Percentiles rank a stretch among this genome's conserved stretches.
These are phyloP conservation scores for Drosophila subquinaria DNA, from an alignment of 2,888 invertebrate species.

Conservation along the genomic window DNA sequence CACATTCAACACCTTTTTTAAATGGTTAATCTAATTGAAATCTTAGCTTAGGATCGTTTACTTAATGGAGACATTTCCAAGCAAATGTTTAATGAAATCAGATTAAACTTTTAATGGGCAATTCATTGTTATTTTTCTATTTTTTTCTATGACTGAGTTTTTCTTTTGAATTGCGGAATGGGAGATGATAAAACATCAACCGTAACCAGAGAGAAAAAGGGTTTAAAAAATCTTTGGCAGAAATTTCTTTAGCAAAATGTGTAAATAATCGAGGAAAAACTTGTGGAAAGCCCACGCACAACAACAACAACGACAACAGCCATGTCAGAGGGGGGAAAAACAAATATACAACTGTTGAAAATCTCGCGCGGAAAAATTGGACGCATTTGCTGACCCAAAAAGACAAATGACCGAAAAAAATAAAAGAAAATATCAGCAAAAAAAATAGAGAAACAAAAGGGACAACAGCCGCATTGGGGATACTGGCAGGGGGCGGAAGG, in stretches of 20 bases:
- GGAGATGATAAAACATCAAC: conserved; percentile 4
- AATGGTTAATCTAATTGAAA: conserved; percentile 44
- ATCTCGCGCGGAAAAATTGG: conserved; percentile 67
- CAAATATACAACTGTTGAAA: conserved; percentile 58
- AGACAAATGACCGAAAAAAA: conserved; percentile 59
- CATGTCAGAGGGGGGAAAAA: conserved; percentile 25
- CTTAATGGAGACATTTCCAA: conserved; percentile 46
- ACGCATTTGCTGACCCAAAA: conserved; percentile 69
- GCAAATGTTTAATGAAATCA: conserved; percentile 45
- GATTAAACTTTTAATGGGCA: conserved; percentile 46
- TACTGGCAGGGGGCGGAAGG: conserved; percentile 25
- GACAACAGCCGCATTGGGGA: conserved; percentile 52
- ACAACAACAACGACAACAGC: conserved; percentile 12
- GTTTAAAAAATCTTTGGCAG: conserved; percentile 44
- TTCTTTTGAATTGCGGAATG: conserved; percentile 30
- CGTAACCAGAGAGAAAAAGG: conserved; percentile 39
- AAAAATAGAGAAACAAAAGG: conserved; percentile 58
- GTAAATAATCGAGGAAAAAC: conserved; percentile 65
- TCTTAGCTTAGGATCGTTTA: conserved; percentile 33
- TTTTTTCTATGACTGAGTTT: not conserved
- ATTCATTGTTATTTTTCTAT: conserved; percentile 32
- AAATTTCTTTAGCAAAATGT: conserved; percentile 45
- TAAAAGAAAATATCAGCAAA: conserved; percentile 7
- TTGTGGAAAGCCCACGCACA: conserved; percentile 52
- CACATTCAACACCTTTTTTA: conserved; percentile 37